Base-by-base conservation (phyloP, 2,113 vertebrate species). In the Cephalopterus ornatus region DNA sequence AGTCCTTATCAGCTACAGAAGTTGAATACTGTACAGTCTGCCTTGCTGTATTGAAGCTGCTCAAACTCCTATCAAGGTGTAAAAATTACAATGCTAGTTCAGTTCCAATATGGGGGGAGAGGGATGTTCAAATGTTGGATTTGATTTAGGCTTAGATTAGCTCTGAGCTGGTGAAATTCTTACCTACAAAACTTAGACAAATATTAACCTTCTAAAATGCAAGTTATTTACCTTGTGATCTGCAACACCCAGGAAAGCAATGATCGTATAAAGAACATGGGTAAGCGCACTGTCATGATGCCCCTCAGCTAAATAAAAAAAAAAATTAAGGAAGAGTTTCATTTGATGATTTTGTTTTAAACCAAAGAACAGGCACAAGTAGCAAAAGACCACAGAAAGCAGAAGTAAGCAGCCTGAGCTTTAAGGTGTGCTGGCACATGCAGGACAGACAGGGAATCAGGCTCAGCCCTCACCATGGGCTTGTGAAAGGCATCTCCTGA, bases 251-350 rank as follows among this genome's bases (percentile, higher is more conserved):
- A 99, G 95, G 96, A 99, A 99, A 47, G 99, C 98, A 73, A 99
- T 99, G 68, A 98, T 97, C 30, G 99, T 99, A 93, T 99, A 99
- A 19, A 99, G 98, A 86, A 99, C 98, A 82, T 99, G 99, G 50
- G 99, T 99, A 74, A 99, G 98, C 59, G 99, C 99, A 72, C 99
- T 99, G 97, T 99, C 99, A 84, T 99, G 99, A 95, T 99, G 99
- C 53, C 99, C 99, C 96, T 99, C 99, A 92, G 99, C 99, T 99
- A 92, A 95, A 91, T 28, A 62, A 95, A 49, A 28, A 94, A 49
- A 30, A 65, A 83, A 61, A 96, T 98, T 98, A 98, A 99, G 98
- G 98, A 76, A 97, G 13, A 92, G 89, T 72, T 92, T 72, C 0
- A 58, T 71, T 46, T 37, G 2, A 59, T 46, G 5, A 20, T 19